Percentiles rank a stretch among this genome's conserved stretches.
Conservation (phyloP, 2,888 invertebrate species). For the Priocnemis perturbator region DNA sequence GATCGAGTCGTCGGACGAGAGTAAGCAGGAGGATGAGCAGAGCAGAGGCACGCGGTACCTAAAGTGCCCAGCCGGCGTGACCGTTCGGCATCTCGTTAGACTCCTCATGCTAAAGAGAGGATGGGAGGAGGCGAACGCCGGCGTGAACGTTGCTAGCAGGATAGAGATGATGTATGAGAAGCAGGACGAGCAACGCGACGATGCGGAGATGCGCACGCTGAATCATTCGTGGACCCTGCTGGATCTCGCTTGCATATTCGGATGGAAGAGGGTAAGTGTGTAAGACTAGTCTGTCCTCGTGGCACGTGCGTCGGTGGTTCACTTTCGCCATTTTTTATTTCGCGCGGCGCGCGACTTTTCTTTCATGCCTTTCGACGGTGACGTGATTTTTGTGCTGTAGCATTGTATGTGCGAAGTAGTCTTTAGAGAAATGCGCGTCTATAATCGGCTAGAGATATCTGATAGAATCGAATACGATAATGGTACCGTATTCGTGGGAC, state of each 20-base stretch:
- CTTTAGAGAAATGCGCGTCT: neutral
- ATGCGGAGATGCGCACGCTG: slow-evolving; percentile 40
- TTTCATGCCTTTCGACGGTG: too few relatives aligned
- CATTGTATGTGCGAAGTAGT: neutral
- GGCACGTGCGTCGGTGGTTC: neutral
- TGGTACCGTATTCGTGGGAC: too few relatives aligned
- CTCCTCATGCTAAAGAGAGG: slow-evolving; percentile 80
- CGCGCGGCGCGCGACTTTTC: too few relatives aligned
- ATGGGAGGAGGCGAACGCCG: slow-evolving; percentile 62
- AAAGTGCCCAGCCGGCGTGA: slow-evolving; percentile 93
- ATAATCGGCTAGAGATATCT: too few relatives aligned
- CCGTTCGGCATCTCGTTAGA: slow-evolving; percentile 91
- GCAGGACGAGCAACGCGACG: slow-evolving; percentile 14
- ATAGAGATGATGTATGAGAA: slow-evolving; percentile 65
- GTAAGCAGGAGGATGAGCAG: slow-evolving; percentile 12
- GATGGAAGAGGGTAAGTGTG: slow-evolving; percentile 89
- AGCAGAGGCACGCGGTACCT: slow-evolving; percentile 81
- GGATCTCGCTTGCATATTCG: slow-evolving; percentile 96
- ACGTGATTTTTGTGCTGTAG: too few relatives aligned
- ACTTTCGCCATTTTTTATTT: neutral
- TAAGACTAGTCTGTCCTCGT: neutral
- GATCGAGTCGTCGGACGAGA: slow-evolving; percentile 1
- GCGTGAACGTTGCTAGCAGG: slow-evolving; percentile 37
- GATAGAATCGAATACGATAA: too few relatives aligned
- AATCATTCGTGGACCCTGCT: slow-evolving; percentile 81